Base-by-base conservation (phyloP, 2,113 vertebrate species). In the Athene noctua region DNA sequence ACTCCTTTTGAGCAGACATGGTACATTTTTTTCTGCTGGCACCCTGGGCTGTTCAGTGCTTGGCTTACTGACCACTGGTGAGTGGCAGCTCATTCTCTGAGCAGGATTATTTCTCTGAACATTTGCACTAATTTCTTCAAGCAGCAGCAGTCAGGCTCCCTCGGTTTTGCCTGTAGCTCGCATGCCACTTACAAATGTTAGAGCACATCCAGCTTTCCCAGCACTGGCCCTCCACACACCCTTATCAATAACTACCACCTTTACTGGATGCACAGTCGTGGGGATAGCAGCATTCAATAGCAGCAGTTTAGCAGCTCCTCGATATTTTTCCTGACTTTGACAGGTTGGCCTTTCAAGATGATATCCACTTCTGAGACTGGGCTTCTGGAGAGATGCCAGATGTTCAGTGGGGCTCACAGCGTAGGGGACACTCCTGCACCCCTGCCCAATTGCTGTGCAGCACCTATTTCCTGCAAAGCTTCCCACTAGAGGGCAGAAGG, bases 351-450 rank as follows among this genome's bases (percentile, higher is more conserved):
- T 67, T 55, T 72, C 44, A 15, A 58, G 38, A 22, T 13, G 61
- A 38, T n/a, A 58, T 15, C 68, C 42, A 81, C 29, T 47, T 32
- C 38, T 9, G 58, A 77, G 62, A 62, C 13, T 8, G 58, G 17
- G 29, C 32, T 79, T 66, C 52, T 19, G 52, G 32, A 80, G 25
- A 49, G 32, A 44, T 6, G 38, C 6, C 47, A 65, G 23, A n/a
- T 10, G 15, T n/a, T 63, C 29, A 6, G n/a, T 1, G 23, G 19
- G 42, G 26, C 11, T 91, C 36, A 13, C 8, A 36, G 79, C 21
- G 23, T 8, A 65, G 0, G 0, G 74, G 23, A 42, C 0, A 3
- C 21, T 61, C 25, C 42, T 6, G 70, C 10, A n/a, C 0, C 21
- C 40, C 27, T 8, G n/a, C n/a, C 57, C 27, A 11, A 6, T 1